Evolutionary conservation across 23 tunicate genomes (phyloP), one percentile per base, ranked within the genome.

Genomic region (Diplosoma virens): DNA sequence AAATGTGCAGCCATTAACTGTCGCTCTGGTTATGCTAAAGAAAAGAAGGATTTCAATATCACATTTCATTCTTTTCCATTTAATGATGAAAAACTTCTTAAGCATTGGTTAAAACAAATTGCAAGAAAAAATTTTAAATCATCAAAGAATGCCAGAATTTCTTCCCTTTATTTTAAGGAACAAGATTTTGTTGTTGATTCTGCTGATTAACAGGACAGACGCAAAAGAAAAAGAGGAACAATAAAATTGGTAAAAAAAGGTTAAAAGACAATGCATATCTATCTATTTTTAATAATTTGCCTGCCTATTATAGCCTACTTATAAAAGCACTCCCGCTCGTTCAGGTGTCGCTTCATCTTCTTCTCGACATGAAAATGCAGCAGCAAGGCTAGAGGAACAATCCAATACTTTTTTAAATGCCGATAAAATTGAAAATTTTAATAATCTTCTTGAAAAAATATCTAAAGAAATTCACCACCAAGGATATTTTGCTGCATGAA

Each of bases 291-390:
- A 28, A 28, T 4, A 20, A 63, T 28, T 26, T 63, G 33, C 70
- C 35, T 4, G 14, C 70, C 27, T 63, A 63, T 28, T 63, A 63
- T 28, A 28, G n/a, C n/a, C n/a, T n/a, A n/a, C 70, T 5, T 6
- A 3, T 25, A 30, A 20, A 63, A 28, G 35, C 29, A 4, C 34
- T 3, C 70, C 70, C 3, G 3, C 11, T 25, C 33, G 70, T 25
- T 63, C 70, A 26, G 70, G 70, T 28, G 11, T 63, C 20, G 27
- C 70, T 27, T 4, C 35, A 28, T 26, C 70, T 26, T 63, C 37
- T 25, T 63, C 36, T 6, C 70, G 70, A 28, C 70, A 63, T 63
- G 70, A 28, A 63, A 63, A 63, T 63, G 70, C 27, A 25, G 70
- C 70, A 63, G 14, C 35, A 63, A 28, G 35, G n/a, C 29, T 28